Evolutionary conservation across 2,113 vertebrate species (phyloP).

Genomic region (Antechinus flavipes): DNA sequence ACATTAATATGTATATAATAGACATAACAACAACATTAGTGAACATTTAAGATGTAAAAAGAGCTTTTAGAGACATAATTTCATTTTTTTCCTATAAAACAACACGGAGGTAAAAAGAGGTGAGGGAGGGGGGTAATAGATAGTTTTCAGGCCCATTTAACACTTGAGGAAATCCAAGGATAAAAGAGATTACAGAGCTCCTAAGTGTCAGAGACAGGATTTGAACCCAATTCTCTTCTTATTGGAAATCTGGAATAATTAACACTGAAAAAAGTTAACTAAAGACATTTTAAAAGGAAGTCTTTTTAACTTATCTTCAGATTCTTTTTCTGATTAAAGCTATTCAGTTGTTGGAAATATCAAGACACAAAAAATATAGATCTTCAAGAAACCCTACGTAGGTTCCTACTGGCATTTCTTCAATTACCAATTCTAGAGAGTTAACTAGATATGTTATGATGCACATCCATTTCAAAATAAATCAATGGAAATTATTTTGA

Average conservation of each 20-base stretch:
- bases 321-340: not conserved
- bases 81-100: not conserved
- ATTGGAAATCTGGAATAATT: not conserved
- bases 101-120: not conserved
- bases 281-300: not conserved
- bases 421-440: not conserved
- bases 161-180: not conserved
- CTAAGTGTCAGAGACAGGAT: not conserved
- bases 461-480: not conserved
- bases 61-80: not conserved
- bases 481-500: not conserved
- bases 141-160: not conserved
- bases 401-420: not conserved
- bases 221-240: not conserved
- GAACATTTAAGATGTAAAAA: not conserved
- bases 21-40: too few relatives aligned
- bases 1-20: not conserved
- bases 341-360: not conserved
- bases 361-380: not conserved
- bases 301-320: not conserved
- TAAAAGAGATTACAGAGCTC: not conserved
- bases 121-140: not conserved
- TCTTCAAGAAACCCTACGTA: not conserved
- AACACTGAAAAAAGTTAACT: not conserved
- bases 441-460: too few relatives aligned